Percentiles rank a stretch among this genome's conserved stretches.
phyloP scores from a whole-genome alignment of 1,140 invertebrate genomes.

The Penaeus vannamei region DNA sequence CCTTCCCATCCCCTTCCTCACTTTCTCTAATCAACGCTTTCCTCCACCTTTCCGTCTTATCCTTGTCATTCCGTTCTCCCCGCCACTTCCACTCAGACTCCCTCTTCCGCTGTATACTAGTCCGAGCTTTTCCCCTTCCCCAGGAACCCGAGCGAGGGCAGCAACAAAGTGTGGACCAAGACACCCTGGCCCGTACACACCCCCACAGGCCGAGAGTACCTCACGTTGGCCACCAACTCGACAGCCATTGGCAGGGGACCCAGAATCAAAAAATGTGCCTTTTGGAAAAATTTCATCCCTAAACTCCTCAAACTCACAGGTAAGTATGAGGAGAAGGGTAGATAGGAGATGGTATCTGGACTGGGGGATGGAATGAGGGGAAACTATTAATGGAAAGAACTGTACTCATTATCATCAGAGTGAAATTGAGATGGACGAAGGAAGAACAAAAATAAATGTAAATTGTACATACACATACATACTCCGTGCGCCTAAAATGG shows the following conservation, averaged over 20 bases:
- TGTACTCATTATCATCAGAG: background rate
- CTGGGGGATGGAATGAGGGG: background rate
- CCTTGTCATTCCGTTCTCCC: too few species aligned
- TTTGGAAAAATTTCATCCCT: slow-evolving; percentile 96
- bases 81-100: background rate
- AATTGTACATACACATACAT: background rate
- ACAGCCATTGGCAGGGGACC: slow-evolving; percentile 87
- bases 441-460: background rate
- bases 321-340: slow-evolving; percentile 22
- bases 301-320: slow-evolving; percentile 73
- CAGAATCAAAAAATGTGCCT: slow-evolving; percentile 91
- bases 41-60: too few species aligned
- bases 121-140: background rate
- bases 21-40: too few species aligned
- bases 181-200: slow-evolving; percentile 90
- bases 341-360: background rate
- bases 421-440: slow-evolving; percentile 21
- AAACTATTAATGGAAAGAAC: slow-evolving; percentile 5
- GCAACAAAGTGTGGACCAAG: slow-evolving; percentile 56
- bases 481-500: too few species aligned
- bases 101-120: background rate
- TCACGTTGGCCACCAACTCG: slow-evolving; percentile 86
- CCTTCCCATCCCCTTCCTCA: too few species aligned
- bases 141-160: slow-evolving; percentile 66
- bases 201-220: slow-evolving; percentile 84